Base-by-base conservation (phyloP, 1,140 invertebrate genomes). In the Orchestia grillus region DNA sequence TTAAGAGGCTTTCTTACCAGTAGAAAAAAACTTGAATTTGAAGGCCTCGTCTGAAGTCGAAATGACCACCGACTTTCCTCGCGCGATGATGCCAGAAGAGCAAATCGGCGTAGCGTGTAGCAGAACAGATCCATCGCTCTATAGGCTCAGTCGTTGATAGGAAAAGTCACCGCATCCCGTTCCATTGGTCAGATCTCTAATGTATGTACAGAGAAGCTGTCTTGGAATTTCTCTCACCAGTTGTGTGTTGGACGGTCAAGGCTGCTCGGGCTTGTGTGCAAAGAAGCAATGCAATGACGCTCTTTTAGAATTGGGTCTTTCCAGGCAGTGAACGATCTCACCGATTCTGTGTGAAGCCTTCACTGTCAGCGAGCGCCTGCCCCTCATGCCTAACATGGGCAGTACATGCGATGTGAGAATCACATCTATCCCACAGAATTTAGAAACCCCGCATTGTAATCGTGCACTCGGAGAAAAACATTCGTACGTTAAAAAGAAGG, bases 251-350 rank as follows among this genome's bases (percentile, higher is more conserved):
- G 92, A 45, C 36, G 92, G 92, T 94, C 92, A 94, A 94, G 92
- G 92, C 41, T 44, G 36, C 41, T 41, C 88, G 3, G 88, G 92
- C 44, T 94, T 94, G 92, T 94, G 92, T 94, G 44, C 92, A 94
- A 94, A 94, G 92, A 94, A 45, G 92, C 92, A 45, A 47, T 45
- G 92, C 92, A 45, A 94, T 45, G 92, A 45, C 92, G 43, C 92
- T n/a, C n/a, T 94, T 45, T 94, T 94, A 94, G 92, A 94, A 94
- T 94, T 47, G 44, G 92, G 44, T 91, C 92, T 94, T 94, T 94
- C 92, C 88, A 42, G 1, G 88, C 88, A 90, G 41, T 90, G 88
- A 90, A 44, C 88, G 41, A 90, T 42, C 88, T 90, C 88, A 3
- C 36, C 43, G 41, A 42, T 90, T 90, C 41, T 28, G 43, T 44